phyloP scores from a whole-genome alignment of 2,888 invertebrate species.

The Hoplodrina blanda region DNA sequence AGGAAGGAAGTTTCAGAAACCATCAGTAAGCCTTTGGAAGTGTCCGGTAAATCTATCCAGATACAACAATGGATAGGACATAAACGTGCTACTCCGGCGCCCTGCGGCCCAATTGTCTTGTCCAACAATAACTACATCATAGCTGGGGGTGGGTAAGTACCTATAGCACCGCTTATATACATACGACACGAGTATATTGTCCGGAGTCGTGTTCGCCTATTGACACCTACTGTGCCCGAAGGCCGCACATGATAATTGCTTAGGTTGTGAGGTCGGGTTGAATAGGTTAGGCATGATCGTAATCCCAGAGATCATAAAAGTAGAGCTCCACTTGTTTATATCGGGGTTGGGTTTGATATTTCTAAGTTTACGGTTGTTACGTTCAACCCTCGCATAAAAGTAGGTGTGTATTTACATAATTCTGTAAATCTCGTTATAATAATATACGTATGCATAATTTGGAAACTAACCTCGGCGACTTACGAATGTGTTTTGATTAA shows the following conservation, averaged over 20 bases:
- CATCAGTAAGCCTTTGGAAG: constrained; percentile 45
- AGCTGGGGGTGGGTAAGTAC: constrained; percentile 28
- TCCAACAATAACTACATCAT: constrained; percentile 57
- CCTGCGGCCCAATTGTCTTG: constrained; percentile 54
- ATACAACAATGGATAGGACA: constrained; percentile 53
- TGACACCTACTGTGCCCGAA: constrained; percentile 54
- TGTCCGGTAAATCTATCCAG: constrained; percentile 56
- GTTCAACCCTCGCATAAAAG: constrained; percentile 59
- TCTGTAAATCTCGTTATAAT: constrained; percentile 60
- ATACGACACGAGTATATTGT: constrained; percentile 47
- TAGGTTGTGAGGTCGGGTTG: constrained; percentile 65
- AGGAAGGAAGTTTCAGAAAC: constrained; percentile 50
- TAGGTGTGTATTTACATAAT: constrained; percentile 64
- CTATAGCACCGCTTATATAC: constrained; percentile 14
- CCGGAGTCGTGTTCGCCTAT: constrained; percentile 50
- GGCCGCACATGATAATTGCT: constrained; percentile 70
- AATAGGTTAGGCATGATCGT: constrained; percentile 64
- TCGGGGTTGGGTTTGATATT: constrained; percentile 61
- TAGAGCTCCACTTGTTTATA: constrained; percentile 65
- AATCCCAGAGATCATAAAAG: constrained; percentile 71
- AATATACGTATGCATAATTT: constrained; percentile 54
- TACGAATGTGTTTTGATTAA: constrained; percentile 51
- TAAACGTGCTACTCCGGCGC: constrained; percentile 46
- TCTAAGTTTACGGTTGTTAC: constrained; percentile 59
- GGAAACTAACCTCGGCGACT: constrained; percentile 31